Conservation (phyloP, 1,140 invertebrate genomes). For the Papilio polytes region DNA sequence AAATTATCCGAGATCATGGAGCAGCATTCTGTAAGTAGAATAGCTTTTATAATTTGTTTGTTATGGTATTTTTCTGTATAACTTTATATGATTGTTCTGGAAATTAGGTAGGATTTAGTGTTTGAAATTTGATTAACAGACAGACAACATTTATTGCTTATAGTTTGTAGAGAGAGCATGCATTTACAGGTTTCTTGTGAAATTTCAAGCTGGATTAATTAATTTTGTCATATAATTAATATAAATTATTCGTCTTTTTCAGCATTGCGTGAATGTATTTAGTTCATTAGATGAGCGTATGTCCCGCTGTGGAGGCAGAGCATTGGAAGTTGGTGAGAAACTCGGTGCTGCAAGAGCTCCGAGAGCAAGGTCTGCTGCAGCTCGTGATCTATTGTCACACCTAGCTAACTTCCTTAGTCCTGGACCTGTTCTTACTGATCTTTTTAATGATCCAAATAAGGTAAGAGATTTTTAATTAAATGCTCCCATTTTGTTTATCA, state of each 20-base stretch:
- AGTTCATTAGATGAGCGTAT: constrained; percentile 98
- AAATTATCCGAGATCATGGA: constrained; percentile 94
- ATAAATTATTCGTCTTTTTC: constrained; percentile 58
- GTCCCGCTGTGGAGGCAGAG: constrained; percentile 98
- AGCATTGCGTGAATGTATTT: constrained; percentile 93
- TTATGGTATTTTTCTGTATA: neutral
- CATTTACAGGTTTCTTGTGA: too few species aligned
- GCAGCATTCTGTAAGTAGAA: constrained; percentile 89
- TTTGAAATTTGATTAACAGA: too few species aligned
- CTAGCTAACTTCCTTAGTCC: constrained; percentile 96
- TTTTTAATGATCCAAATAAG: constrained; percentile 94
- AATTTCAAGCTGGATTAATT: too few species aligned
- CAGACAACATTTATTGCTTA: too few species aligned
- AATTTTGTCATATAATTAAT: too few species aligned
- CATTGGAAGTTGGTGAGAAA: constrained; percentile 98
- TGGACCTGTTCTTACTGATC: constrained; percentile 92
- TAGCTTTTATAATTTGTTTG: neutral
- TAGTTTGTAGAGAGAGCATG: too few species aligned
- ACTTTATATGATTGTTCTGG: neutral
- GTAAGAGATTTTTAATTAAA: constrained; percentile 77
- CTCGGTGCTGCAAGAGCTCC: constrained; percentile 98
- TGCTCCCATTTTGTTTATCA: neutral
- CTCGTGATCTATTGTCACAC: constrained; percentile 96
- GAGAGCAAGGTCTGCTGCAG: constrained; percentile 96
- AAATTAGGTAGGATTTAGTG: too few species aligned